These are phyloP conservation scores for Oscheius sp. DNA, from an alignment of 2,888 invertebrate genomes.

Conservation along the genomic window DNA sequence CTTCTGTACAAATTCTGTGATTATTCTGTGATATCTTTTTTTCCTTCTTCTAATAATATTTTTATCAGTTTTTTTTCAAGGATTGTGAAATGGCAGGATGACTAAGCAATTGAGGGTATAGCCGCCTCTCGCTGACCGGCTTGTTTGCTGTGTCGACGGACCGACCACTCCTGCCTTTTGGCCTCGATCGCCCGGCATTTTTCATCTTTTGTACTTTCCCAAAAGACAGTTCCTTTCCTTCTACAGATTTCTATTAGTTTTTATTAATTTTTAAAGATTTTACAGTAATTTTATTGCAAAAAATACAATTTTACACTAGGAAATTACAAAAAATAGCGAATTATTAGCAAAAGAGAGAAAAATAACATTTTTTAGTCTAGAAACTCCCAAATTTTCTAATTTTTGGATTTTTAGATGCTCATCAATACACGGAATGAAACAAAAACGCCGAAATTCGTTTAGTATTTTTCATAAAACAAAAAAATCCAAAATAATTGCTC, in stretches of 20 bases:
- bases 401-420: too few species aligned
- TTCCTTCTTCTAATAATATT: not conserved
- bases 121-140: conserved; percentile 11
- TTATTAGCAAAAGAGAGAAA: too few species aligned
- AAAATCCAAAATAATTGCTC: too few species aligned
- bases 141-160: conserved; percentile 34
- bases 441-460: too few species aligned
- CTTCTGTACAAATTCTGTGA: not conserved
- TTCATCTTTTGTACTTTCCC: conserved; percentile 2
- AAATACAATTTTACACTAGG: too few species aligned
- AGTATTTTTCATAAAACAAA: too few species aligned
- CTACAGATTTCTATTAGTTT: not conserved
- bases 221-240: not conserved
- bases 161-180: conserved; percentile 8
- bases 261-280: not conserved
- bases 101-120: not conserved
- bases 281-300: too few species aligned
- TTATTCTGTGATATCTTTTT: not conserved
- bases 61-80: not conserved
- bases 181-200: not conserved
- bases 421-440: too few species aligned
- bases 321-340: too few species aligned
- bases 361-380: too few species aligned
- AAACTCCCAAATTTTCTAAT: too few species aligned
- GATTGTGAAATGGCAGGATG: not conserved